Evolutionary conservation across 2,113 vertebrate species (phyloP).

Genomic region (Acrocephalus arundinaceus): DNA sequence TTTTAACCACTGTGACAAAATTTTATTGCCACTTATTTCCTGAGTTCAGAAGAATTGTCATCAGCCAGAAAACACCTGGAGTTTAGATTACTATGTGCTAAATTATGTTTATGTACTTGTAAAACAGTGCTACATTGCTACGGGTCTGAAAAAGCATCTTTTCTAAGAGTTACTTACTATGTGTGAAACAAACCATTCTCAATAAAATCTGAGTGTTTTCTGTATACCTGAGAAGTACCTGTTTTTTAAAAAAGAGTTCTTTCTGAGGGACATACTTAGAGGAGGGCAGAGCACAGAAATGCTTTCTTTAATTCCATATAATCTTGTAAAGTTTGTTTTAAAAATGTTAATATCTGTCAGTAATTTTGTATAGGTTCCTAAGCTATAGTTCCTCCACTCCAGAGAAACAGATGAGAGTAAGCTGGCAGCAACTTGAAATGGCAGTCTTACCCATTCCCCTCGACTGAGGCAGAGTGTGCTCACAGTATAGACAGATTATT

Average conservation of each 20-base stretch:
- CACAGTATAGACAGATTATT: not conserved
- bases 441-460: not conserved
- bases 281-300: not conserved
- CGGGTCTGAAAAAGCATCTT: not conserved
- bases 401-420: not conserved
- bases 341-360: not conserved
- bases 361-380: not conserved
- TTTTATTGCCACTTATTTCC: conserved; percentile 7
- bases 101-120: conserved; percentile 51
- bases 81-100: conserved; percentile 28
- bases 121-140: not conserved
- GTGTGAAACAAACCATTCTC: not conserved
- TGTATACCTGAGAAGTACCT: not conserved
- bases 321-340: not conserved
- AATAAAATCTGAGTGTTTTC: not conserved
- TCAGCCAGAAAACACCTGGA: conserved; percentile 49
- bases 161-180: not conserved
- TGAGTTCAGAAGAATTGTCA: conserved; percentile 23
- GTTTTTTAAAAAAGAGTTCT: not conserved
- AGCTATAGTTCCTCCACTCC: not conserved
- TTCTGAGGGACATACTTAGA: not conserved
- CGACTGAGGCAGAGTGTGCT: not conserved
- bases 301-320: not conserved
- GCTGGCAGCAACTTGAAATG: not conserved
- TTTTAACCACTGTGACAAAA: not conserved